phyloP scores from a whole-genome alignment of 2,113 vertebrate species.

The Sphaerodactylus townsendi region DNA sequence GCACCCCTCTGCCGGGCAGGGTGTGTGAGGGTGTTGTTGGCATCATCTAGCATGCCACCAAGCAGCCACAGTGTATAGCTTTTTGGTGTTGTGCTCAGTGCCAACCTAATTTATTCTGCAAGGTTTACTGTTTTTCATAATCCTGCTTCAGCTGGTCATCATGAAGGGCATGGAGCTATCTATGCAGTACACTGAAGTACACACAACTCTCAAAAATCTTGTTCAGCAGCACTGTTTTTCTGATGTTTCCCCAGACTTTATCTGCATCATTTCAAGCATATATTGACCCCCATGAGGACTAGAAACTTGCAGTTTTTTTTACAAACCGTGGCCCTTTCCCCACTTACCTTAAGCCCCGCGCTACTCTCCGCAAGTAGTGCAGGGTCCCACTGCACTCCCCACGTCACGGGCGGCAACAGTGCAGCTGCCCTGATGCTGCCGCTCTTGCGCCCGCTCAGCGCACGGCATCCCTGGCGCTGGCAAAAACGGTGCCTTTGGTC shows the following conservation, averaged over 20 bases:
- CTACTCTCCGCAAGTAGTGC: no score
- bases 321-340: no score
- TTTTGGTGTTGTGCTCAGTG: no score
- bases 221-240: no score
- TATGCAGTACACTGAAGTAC: background rate
- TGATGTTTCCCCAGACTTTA: background rate
- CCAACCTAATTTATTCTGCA: background rate
- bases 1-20: background rate
- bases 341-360: no score
- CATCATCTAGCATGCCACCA: background rate
- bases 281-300: background rate
- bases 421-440: no score
- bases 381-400: no score
- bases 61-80: background rate
- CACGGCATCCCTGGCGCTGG: no score
- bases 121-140: background rate
- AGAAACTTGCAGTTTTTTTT: background rate
- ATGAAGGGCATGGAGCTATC: background rate
- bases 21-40: background rate
- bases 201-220: no score
- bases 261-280: background rate
- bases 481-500: no score
- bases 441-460: no score
- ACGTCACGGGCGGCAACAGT: no score
- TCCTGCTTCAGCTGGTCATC: background rate